phyloP scores from a whole-genome alignment of 2,113 vertebrate species.

The Cochlearius cochlearius region DNA sequence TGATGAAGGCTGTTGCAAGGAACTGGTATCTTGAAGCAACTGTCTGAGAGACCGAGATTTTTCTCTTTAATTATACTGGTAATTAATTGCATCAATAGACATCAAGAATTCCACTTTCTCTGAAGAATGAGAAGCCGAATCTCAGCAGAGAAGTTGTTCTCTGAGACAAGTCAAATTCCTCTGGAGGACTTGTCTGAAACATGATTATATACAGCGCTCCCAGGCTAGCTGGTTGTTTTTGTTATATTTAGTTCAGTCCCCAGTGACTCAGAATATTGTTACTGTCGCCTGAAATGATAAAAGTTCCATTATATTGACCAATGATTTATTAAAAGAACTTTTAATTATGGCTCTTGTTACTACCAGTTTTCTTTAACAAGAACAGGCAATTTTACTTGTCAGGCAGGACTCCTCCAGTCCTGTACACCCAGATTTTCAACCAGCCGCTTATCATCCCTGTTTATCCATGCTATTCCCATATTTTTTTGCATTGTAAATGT shows the following conservation, averaged over 20 bases:
- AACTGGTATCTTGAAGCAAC: background rate
- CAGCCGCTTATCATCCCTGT: background rate
- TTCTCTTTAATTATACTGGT: conserved; percentile 2
- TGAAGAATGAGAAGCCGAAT: background rate
- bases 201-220: background rate
- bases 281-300: background rate
- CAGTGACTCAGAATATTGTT: background rate
- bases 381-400: background rate
- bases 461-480: background rate
- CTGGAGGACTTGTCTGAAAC: background rate
- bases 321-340: background rate
- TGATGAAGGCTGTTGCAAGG: background rate
- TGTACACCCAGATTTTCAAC: background rate
- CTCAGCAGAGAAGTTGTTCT: background rate
- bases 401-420: background rate
- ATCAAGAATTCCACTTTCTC: background rate
- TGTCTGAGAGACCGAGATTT: background rate
- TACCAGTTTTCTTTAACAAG: background rate
- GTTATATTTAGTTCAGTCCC: background rate
- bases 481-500: background rate
- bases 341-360: background rate
- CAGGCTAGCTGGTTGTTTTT: background rate
- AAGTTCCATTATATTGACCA: background rate
- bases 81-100: conserved; percentile 27
- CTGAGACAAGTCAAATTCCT: background rate